Conservation (phyloP, 2,797 vertebrate species). For the Semaprochilodus insignis region DNA sequence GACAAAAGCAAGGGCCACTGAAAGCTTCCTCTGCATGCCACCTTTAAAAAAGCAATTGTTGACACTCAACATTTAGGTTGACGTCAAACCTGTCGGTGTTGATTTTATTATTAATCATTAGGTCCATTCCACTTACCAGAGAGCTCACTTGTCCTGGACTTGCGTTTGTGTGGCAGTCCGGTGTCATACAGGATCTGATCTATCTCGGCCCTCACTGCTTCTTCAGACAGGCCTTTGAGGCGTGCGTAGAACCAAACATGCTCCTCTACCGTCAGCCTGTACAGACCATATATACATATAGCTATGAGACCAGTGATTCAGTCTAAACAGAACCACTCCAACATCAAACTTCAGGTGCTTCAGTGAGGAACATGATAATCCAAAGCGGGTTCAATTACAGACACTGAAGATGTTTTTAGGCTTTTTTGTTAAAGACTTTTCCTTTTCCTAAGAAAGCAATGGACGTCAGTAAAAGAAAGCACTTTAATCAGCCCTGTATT, state of each 20-base stretch:
- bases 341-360: neutral
- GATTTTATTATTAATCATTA: neutral
- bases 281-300: conserved; percentile 21
- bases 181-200: conserved; percentile 93
- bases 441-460: neutral
- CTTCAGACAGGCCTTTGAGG: conserved; percentile 91
- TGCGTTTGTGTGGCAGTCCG: conserved; percentile 91
- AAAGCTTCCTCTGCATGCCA: conserved; percentile 98
- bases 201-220: conserved; percentile 91
- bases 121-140: conserved; percentile 82
- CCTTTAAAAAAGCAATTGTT: conserved; percentile 72
- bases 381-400: neutral
- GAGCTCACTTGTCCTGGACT: conserved; percentile 87
- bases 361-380: neutral
- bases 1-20: conserved; percentile 96
- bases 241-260: conserved; percentile 99
- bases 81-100: neutral
- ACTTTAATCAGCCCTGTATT: neutral
- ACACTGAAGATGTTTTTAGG: too few species aligned
- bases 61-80: neutral
- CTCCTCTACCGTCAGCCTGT: conserved; percentile 97
- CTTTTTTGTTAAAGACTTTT: neutral
- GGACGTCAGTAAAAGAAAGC: neutral
- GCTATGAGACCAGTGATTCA: neutral
- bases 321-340: neutral